Evolutionary conservation across 2,113 vertebrate species (phyloP).

Genomic region (Canis aureus): DNA sequence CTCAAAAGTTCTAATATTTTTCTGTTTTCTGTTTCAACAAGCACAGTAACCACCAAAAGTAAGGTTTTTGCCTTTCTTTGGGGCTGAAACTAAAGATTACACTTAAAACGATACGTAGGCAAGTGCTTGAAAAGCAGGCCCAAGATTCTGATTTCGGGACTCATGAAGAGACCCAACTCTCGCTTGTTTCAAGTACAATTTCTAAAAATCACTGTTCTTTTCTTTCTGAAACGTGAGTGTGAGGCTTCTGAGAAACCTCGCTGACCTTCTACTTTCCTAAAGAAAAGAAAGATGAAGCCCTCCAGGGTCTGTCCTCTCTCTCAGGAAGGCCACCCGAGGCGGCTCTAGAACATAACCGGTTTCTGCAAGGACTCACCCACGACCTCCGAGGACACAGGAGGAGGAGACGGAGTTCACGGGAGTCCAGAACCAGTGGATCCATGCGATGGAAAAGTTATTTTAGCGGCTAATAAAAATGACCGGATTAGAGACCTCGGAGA

Average conservation of each 20-base stretch:
- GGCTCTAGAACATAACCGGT: neutral
- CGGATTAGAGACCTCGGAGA: accelerated
- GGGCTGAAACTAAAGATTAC: conserved; percentile 87
- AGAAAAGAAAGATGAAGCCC: neutral
- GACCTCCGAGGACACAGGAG: neutral
- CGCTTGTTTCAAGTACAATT: conserved; percentile 86
- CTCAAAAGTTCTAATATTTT: conserved; percentile 81
- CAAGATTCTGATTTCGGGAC: conserved; percentile 85
- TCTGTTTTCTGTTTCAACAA: conserved; percentile 90
- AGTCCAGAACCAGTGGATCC: too few species aligned
- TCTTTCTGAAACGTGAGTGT: conserved; percentile 77
- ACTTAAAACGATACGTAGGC: conserved; percentile 85
- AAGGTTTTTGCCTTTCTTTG: conserved; percentile 83
- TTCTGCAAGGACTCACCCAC: neutral
- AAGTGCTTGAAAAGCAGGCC: conserved; percentile 84
- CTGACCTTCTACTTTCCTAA: neutral
- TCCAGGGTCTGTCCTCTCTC: neutral
- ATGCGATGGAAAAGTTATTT: neutral
- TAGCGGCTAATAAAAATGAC: neutral
- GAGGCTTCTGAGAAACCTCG: neutral
- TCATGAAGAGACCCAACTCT: conserved; percentile 85
- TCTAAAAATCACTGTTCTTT: conserved; percentile 83
- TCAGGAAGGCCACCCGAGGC: neutral
- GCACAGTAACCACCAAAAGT: conserved; percentile 89
- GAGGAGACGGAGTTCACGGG: neutral